Percentiles rank a stretch among this genome's conserved stretches.
Evolutionary conservation across 35 echinoderm and acorn worm genomes (phyloP).

Genomic region (Acanthaster planci): DNA sequence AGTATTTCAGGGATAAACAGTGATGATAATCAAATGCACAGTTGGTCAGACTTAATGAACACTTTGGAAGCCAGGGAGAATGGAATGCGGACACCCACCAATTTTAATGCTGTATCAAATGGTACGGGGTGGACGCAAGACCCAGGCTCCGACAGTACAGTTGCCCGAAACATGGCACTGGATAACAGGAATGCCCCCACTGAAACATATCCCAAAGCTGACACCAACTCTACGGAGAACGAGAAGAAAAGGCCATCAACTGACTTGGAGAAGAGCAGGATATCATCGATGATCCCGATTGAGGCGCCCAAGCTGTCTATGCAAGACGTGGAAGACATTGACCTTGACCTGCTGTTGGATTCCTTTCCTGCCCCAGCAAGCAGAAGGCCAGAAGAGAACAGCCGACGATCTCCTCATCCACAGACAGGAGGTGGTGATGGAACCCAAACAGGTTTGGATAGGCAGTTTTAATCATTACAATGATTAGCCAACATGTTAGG

Average conservation of each 20-base stretch:
- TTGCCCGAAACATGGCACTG: not conserved
- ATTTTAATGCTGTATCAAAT: not conserved
- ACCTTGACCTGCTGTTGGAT: constrained; percentile 78
- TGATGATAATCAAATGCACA: not conserved
- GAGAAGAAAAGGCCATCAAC: not conserved
- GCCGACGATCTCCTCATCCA: not conserved
- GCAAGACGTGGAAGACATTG: constrained; percentile 73
- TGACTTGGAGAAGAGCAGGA: not conserved
- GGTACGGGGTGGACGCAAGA: not conserved
- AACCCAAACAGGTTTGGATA: not conserved
- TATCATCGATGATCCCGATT: constrained; percentile 36
- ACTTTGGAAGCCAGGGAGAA: constrained; percentile 8
- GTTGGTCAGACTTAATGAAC: constrained; percentile 10
- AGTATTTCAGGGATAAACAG: not conserved
- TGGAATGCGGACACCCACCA: not conserved
- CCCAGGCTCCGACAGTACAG: not conserved
- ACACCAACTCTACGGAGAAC: not conserved
- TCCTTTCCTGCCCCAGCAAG: constrained; percentile 52
- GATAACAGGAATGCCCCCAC: not conserved
- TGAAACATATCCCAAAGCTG: not conserved
- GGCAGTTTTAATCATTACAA: too few species aligned
- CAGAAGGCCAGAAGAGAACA: constrained; percentile 12
- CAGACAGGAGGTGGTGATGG: constrained; percentile 33
- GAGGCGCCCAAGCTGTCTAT: constrained; percentile 61
- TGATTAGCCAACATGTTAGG: too few species aligned